A percentile compares a stretch with the other conserved stretches of the same genome.
Evolutionary conservation across 2,797 vertebrate genomes (phyloP).

Genomic region (Poecilia picta): DNA sequence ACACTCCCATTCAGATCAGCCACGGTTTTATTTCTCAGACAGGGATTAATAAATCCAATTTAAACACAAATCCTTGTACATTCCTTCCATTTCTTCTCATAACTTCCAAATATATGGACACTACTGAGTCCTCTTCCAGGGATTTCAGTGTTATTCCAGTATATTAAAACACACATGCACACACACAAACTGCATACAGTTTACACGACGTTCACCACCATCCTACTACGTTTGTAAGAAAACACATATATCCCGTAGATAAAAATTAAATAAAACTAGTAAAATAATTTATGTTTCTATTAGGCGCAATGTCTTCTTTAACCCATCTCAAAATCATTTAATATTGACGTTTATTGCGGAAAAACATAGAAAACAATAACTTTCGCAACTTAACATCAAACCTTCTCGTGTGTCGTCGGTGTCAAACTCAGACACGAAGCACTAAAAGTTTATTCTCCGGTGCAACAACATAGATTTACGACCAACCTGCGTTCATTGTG

Average conservation of each 20-base stretch:
- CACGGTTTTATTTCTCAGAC: slow-evolving; percentile 8
- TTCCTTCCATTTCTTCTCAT: slow-evolving; percentile 1
- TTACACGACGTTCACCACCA: neutral
- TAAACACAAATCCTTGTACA: slow-evolving; percentile 9
- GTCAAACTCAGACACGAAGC: neutral
- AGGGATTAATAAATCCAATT: slow-evolving; percentile 23
- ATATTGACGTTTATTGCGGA: neutral
- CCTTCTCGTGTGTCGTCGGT: neutral
- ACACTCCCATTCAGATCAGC: slow-evolving; percentile 3
- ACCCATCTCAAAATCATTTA: neutral
- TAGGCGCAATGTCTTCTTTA: neutral
- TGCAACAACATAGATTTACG: neutral
- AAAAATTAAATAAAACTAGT: neutral
- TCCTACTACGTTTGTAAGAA: neutral
- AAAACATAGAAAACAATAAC: neutral
- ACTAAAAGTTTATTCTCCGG: slow-evolving; percentile 28
- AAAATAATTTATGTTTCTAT: neutral
- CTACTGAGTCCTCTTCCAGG: neutral
- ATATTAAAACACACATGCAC: neutral
- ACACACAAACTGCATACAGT: neutral
- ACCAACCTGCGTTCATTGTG: slow-evolving; percentile 83
- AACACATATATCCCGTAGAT: neutral
- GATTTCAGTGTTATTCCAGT: slow-evolving; percentile 5
- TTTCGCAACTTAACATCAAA: neutral
- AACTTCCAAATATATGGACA: neutral